Percentiles rank a stretch among this genome's conserved stretches.
Conservation (phyloP, 2,113 vertebrate genomes). For the Circaetus gallicus region DNA sequence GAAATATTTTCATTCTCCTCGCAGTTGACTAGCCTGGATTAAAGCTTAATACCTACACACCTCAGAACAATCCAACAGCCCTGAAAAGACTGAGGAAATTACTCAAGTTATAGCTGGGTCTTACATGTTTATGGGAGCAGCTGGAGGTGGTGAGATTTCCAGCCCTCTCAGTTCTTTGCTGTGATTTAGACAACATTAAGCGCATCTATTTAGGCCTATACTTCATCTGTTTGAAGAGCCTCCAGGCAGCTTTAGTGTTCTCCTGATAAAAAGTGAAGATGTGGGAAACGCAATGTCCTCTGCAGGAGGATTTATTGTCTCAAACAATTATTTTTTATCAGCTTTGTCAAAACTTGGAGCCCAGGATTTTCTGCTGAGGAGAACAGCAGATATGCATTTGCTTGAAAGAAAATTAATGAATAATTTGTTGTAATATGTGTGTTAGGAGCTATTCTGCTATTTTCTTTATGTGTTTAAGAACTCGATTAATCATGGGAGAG, state of each 20-base stretch:
- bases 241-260: conserved; percentile 54
- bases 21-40: background rate
- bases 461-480: background rate
- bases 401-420: conserved; percentile 21
- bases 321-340: conserved; percentile 52
- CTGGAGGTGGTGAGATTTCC: conserved; percentile 40
- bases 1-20: background rate
- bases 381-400: conserved; percentile 14
- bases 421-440: background rate
- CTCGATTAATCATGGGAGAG: background rate
- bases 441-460: background rate
- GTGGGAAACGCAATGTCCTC: conserved; percentile 26
- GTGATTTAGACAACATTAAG: conserved; percentile 64
- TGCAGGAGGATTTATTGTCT: conserved; percentile 38
- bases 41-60: background rate
- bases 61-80: background rate
- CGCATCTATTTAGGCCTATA: conserved; percentile 35
- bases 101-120: background rate
- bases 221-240: conserved; percentile 46
- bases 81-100: conserved; percentile 32
- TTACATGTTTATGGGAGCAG: background rate
- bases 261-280: conserved; percentile 59
- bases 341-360: conserved; percentile 30
- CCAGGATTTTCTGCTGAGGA: conserved; percentile 3
- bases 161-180: conserved; percentile 25